A percentile compares a stretch with the other conserved stretches of the same genome.
phyloP scores from a whole-genome alignment of 1,140 invertebrate species.

The Zaprionus inermis region DNA sequence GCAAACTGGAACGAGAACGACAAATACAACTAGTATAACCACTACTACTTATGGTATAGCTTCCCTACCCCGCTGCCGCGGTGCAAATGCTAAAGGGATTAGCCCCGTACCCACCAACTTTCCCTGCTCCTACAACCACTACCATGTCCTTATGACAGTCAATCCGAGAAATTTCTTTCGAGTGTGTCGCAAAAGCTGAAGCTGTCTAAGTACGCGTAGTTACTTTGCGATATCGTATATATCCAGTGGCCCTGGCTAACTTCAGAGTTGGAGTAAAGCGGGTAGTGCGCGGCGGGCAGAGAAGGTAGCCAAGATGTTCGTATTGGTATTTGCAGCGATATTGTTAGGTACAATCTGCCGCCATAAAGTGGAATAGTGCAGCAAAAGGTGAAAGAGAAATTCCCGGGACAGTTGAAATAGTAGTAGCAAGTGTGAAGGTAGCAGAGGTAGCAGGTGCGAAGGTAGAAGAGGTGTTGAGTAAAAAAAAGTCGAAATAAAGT shows the following conservation, averaged over 20 bases:
- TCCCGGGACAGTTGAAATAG: neutral
- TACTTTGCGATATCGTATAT: neutral
- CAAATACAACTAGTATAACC: neutral
- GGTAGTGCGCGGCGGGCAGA: neutral
- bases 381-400: neutral
- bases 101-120: neutral
- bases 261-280: neutral
- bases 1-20: constrained; percentile 18
- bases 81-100: neutral
- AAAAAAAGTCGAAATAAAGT: no score
- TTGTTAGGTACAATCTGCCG: neutral
- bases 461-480: neutral
- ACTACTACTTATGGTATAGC: neutral
- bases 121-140: no score
- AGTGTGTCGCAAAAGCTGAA: neutral
- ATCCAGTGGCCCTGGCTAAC: neutral
- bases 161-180: constrained; percentile 5
- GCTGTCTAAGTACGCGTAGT: constrained; percentile 4
- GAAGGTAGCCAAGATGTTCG: neutral
- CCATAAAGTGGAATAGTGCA: neutral
- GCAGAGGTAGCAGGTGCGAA: no score
- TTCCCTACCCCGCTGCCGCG: neutral
- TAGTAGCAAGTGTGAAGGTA: neutral
- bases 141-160: constrained; percentile 3
- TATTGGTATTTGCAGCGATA: neutral